Evolutionary conservation across 2,797 vertebrate genomes (phyloP).

Genomic region (Thripadectes ignobilis): DNA sequence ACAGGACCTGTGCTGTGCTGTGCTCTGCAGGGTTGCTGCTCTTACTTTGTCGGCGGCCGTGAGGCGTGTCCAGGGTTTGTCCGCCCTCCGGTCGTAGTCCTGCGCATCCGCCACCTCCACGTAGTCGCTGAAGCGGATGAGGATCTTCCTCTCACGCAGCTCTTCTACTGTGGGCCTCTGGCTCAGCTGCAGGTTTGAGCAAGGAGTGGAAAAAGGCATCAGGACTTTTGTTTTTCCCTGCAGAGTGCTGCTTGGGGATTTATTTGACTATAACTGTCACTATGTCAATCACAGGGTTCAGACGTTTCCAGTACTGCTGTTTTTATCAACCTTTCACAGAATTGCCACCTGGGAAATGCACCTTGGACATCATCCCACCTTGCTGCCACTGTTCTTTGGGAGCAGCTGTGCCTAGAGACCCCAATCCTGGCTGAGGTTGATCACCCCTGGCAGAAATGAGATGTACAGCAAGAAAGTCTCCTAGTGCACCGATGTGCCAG

Average conservation of each 20-base stretch:
- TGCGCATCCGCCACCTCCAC: slow-evolving; percentile 96
- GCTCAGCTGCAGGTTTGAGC: slow-evolving; percentile 83
- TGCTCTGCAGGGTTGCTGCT: background rate
- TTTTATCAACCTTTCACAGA: background rate
- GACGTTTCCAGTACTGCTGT: background rate
- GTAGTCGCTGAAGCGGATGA: slow-evolving; percentile 97
- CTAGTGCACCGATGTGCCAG: background rate
- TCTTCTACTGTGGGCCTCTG: slow-evolving; percentile 97
- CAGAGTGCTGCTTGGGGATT: background rate
- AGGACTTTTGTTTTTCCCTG: background rate
- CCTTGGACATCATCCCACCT: background rate
- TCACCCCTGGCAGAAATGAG: background rate
- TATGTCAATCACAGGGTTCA: background rate
- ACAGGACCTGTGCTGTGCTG: background rate
- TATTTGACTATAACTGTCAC: accelerated
- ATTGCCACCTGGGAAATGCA: background rate
- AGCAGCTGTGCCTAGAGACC: background rate
- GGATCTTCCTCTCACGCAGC: slow-evolving; percentile 93
- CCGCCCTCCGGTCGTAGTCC: slow-evolving; percentile 94
- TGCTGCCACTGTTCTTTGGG: background rate
- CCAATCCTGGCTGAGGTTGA: background rate
- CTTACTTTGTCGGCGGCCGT: slow-evolving; percentile 95
- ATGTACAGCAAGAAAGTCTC: background rate
- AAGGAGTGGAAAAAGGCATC: background rate
- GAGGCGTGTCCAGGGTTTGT: slow-evolving; percentile 98